Evolutionary conservation across 2,113 vertebrate genomes (phyloP), one percentile per base, ranked within the genome.

Genomic region (Cairina moschata): DNA sequence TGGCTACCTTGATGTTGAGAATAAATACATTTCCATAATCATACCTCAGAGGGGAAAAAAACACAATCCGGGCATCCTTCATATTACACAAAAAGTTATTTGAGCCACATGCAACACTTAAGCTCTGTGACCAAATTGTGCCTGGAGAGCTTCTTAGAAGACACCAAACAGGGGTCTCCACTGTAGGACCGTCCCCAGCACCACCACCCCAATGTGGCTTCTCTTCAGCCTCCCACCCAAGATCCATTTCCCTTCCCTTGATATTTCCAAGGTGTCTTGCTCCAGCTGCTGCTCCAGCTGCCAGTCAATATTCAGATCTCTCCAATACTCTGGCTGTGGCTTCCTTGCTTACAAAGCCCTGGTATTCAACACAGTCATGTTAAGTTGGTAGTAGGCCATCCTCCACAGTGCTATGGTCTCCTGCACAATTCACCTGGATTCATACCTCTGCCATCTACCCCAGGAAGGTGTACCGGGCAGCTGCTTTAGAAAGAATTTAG

Each of bases 171-270:
- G 29, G 12, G 22, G 32, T 44, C 32, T 88, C 32, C 14, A 26
- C 14, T 50, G 26, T 20, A 85, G 44, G 34, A 73, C 78, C 68
- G 16, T 66, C 62, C 20, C 17, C 60, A 32, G 36, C 3, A 8
- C 17, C 28, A 84, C 14, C 14, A 14, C 50, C n/a, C 25, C 0
- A 1, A 13, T 50, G 40, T 1, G 1, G 8, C 55, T 60, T 60
- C 48, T 85, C 32, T 72, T 21, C 74, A 86, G 38, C 38, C 38
- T 89, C 48, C 16, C 20, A 66, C 6, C 11, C 54, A 79, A 40
- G 62, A 68, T 12, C 23, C 17, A 1, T 63, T 87, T 83, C 21
- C 38, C 12, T 46, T 78, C 40, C 56, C 60, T 74, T 71, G 16
- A 4, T 80, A 40, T 44, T 72, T 40, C 21, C 81, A 86, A 65